Base-by-base conservation (phyloP, 2,888 invertebrate genomes). In the Molorchus minor region DNA sequence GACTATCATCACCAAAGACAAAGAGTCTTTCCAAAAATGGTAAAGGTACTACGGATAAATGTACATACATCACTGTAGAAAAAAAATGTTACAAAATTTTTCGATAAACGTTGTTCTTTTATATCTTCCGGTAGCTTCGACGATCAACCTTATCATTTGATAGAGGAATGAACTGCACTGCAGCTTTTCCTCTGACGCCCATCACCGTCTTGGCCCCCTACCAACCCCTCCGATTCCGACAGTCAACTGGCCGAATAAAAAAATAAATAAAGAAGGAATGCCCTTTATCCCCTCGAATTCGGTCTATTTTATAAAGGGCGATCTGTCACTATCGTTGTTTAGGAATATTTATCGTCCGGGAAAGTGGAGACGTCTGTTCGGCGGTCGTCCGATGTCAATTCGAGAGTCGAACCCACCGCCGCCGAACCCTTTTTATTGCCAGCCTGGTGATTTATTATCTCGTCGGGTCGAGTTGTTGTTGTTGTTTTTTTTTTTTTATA, bases 231-330 rank as follows among this genome's bases (percentile, higher is more conserved):
- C 71, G 70, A 75, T 74, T 73, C 75, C 68, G 71, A 62, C 71
- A 71, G 74, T 72, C 75, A 76, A 76, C 75, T 75, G 74, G 72
- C 72, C 75, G 72, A 75, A 74, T 75, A 73, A 72, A 74, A 75
- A n/a, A n/a, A n/a, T n/a, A n/a, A 72, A 73, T 71, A 71, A 71
- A 69, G 71, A 72, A 70, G 69, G 62, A 64, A 64, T 71, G 70
- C 72, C 73, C 74, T 75, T 75, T 73, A 73, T 73, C 71, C 73
- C 73, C 68, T 72, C 55, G 68, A 71, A 75, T 69, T 71, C 73
- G 67, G 72, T 75, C 72, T 71, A 71, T 75, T 76, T 76, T 75
- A 75, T 76, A n/a, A 69, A 71, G 71, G 68, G 69, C 75, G 72
- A 75, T 76, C 75, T 76, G 76, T 75, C 75, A 72, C 71, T 71